Evolutionary conservation across 2,113 vertebrate species (phyloP), one percentile per base, ranked within the genome.

Genomic region (Petrocephalus zakoni): DNA sequence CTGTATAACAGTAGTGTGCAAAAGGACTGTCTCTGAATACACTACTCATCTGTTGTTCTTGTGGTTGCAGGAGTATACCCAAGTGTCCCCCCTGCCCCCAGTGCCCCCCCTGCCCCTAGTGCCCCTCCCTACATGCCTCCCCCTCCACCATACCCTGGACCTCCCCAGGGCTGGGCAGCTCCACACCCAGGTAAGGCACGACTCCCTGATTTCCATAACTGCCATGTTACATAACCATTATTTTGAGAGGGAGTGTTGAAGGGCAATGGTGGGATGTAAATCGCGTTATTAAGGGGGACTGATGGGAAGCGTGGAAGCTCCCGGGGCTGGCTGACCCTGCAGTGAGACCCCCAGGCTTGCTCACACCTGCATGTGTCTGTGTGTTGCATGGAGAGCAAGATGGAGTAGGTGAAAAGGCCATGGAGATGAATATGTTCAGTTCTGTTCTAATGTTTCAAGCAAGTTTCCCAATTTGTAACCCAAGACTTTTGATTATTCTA

Each of bases 91-190:
- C 0, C 21, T 7, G 22, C 6, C 13, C 68, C 68, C n/a, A 72
- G 29, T 78, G 51, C 34, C 34, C 95, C 95, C 89, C 91, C 95
- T 11, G 94, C 95, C 92, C 87, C 64, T 46, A 34, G 3, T 68
- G 46, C 95, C 34, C 95, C 93, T 25, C 34, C 94, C 88, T 97
- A 97, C 92, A 92, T 96, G 95, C 94, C 96, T 25, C 96, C 97
- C 25, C 97, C 97, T 90, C 97, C 96, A 0, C 95, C 96, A 0
- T 97, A 97, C 90, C 95, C 96, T 0, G 96, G 97, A 47, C 95
- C 95, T 2, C 95, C 95, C 49, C 94, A 93, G 78, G 93, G 94
- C 89, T 96, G 95, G 95, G 46, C 90, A 85, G 89, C 93, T 68
- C 88, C 93, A 88, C 93, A 94, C 90, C 90, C 94, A 94, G 96